These are phyloP conservation scores for Prorops nasuta DNA, from an alignment of 1,140 invertebrate genomes.

Conservation along the genomic window DNA sequence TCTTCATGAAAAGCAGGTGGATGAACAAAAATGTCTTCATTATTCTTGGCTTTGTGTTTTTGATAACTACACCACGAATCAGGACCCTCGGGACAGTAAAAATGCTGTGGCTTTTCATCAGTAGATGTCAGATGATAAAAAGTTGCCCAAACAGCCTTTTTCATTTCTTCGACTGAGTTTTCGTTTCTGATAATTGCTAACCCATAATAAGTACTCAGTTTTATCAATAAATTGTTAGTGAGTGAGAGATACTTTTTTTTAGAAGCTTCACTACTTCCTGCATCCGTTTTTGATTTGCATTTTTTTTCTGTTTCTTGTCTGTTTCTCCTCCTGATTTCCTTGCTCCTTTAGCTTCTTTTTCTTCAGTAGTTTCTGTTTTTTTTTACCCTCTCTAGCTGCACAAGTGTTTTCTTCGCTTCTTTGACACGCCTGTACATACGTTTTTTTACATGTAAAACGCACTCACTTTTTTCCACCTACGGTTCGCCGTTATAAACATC, in stretches of 20 bases:
- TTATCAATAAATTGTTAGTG: not conserved
- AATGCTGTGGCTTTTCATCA: conserved; percentile 3
- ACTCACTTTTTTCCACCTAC: not conserved
- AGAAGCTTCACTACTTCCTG: not conserved
- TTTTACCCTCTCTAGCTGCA: too few relatives aligned
- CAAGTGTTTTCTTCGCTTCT: too few relatives aligned
- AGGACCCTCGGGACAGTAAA: not conserved
- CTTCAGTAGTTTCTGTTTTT: too few relatives aligned
- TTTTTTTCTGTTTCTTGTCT: not conserved
- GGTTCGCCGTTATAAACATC: not conserved
- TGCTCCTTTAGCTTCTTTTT: too few relatives aligned
- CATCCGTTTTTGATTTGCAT: not conserved
- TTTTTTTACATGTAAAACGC: not conserved
- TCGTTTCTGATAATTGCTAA: not conserved
- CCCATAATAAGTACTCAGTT: not conserved
- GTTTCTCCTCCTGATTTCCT: too few relatives aligned
- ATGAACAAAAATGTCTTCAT: not conserved
- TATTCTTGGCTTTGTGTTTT: not conserved
- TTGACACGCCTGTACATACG: too few relatives aligned
- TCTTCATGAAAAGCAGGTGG: conserved; percentile 1
- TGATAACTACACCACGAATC: conserved; percentile 11
- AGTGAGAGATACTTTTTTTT: too few relatives aligned
- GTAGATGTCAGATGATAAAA: not conserved
- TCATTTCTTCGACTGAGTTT: not conserved
- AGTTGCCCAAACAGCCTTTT: conserved; percentile 1